Evolutionary conservation across 2,113 vertebrate species (phyloP).

Genomic region (Phyllostomus hastatus): DNA sequence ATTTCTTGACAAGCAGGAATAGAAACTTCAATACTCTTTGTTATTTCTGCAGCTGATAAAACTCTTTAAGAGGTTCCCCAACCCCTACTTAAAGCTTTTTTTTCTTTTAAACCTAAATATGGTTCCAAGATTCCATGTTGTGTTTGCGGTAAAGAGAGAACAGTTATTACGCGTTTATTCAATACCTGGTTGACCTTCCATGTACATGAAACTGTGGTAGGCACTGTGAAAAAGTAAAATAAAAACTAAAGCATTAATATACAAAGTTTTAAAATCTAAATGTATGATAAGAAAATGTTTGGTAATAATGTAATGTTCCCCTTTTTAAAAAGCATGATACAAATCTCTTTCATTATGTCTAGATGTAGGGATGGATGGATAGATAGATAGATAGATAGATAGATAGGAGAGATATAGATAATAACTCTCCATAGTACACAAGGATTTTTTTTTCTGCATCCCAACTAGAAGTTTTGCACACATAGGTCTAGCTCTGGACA

Average conservation of each 20-base stretch:
- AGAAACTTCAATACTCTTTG: neutral
- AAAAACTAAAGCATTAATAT: neutral
- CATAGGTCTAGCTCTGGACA: neutral
- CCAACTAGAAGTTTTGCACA: neutral
- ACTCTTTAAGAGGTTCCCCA: neutral
- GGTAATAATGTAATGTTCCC: neutral
- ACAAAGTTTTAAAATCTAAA: conserved; percentile 1
- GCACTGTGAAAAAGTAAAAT: neutral
- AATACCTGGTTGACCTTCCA: neutral
- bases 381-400: neutral
- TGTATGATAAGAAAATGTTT: neutral
- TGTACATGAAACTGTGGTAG: neutral
- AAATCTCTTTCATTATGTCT: neutral
- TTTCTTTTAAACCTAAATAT: conserved; percentile 21
- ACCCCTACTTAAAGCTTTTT: neutral
- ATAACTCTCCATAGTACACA: neutral
- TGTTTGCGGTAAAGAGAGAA: neutral
- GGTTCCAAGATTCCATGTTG: neutral
- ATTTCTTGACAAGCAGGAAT: conserved; percentile 37
- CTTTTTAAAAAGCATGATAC: neutral
- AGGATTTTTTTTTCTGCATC: neutral
- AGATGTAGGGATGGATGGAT: neutral
- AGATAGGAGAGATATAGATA: neutral
- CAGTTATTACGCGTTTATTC: neutral
- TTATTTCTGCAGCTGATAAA: neutral